phyloP scores from a whole-genome alignment of 1,140 invertebrate species.

The Eubasilissa regina region DNA sequence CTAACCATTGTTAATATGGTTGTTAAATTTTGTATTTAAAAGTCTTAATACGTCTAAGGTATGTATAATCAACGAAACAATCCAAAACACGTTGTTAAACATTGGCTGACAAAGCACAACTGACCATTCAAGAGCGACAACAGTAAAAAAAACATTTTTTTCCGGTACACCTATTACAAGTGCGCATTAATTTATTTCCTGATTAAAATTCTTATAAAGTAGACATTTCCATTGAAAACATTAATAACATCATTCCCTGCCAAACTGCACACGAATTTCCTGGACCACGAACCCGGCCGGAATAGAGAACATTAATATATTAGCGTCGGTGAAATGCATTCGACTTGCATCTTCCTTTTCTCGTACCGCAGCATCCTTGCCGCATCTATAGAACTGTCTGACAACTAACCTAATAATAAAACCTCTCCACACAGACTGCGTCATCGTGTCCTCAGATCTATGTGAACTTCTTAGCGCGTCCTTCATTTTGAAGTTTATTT shows the following conservation, averaged over 20 bases:
- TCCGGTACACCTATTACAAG: too few relatives aligned
- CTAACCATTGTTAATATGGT: too few relatives aligned
- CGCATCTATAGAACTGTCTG: conserved; percentile 46
- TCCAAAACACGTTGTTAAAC: too few relatives aligned
- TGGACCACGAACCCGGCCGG: not conserved
- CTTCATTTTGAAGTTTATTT: conserved; percentile 23
- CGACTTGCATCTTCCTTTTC: conserved; percentile 37
- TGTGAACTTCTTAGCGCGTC: conserved; percentile 42
- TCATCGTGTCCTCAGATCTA: conserved; percentile 28
- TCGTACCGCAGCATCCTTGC: conserved; percentile 41
- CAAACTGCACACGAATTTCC: conserved; percentile 15
- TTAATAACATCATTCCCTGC: not conserved
- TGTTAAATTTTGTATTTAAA: too few relatives aligned
- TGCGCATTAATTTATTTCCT: not conserved
- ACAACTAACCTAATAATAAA: conserved; percentile 61
- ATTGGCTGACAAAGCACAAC: too few relatives aligned
- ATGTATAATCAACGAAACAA: too few relatives aligned
- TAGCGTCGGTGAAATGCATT: conserved; percentile 46
- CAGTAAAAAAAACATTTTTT: too few relatives aligned
- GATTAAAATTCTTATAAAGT: too few relatives aligned
- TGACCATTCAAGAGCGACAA: too few relatives aligned
- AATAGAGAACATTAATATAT: conserved; percentile 46
- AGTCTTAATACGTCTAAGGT: too few relatives aligned
- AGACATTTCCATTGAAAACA: conserved; percentile 1
- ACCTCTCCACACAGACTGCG: conserved; percentile 48